phyloP scores from a whole-genome alignment of 2,888 invertebrate species.

The Mythimna vitellina region DNA sequence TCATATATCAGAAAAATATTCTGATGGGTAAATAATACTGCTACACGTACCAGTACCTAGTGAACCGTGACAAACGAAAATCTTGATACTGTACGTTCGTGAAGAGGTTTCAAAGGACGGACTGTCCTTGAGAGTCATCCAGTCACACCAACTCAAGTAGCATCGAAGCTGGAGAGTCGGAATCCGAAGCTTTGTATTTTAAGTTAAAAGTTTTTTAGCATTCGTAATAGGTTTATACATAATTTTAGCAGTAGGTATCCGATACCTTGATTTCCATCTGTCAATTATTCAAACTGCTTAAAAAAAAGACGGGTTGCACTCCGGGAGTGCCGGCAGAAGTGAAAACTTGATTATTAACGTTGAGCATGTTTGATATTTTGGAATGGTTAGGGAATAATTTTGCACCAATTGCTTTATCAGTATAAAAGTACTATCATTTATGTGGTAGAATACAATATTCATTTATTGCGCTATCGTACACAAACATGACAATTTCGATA shows the following conservation, averaged over 20 bases:
- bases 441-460: no score
- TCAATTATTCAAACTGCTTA: background rate
- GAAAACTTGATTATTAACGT: no score
- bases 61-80: conserved; percentile 12
- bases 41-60: background rate
- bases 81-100: conserved; percentile 33
- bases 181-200: conserved; percentile 17
- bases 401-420: no score
- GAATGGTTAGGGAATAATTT: no score
- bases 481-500: no score
- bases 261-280: background rate
- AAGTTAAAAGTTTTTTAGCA: conserved; percentile 7
- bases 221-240: conserved; percentile 2
- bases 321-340: no score
- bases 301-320: no score
- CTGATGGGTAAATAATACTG: background rate
- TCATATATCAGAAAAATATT: background rate
- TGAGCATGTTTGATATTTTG: no score
- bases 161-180: conserved; percentile 25
- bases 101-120: conserved; percentile 36
- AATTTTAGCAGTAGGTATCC: conserved; percentile 1
- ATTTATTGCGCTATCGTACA: no score
- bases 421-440: no score
- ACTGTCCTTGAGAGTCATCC: conserved; percentile 42
- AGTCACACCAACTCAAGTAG: conserved; percentile 50